These are phyloP conservation scores for Tachina grossa DNA, from an alignment of 2,888 invertebrate genomes.

Conservation along the genomic window DNA sequence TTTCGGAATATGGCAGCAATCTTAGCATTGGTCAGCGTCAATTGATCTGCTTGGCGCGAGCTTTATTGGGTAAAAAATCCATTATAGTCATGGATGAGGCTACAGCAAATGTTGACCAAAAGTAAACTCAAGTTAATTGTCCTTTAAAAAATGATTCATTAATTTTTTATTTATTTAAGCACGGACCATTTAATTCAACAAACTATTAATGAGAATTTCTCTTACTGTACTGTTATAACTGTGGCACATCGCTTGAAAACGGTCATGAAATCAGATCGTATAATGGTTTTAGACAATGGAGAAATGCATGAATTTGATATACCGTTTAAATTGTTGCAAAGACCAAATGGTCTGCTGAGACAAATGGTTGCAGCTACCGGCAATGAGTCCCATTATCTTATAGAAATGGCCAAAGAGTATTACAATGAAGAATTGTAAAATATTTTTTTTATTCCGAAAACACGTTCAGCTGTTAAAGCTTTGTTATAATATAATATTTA, in stretches of 20 bases:
- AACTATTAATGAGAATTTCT: conserved; percentile 91
- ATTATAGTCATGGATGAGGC: conserved; percentile 88
- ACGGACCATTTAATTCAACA: conserved; percentile 93
- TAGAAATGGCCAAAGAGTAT: conserved; percentile 83
- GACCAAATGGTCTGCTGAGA: conserved; percentile 85
- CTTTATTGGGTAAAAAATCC: conserved; percentile 85
- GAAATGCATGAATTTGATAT: conserved; percentile 89
- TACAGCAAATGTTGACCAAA: conserved; percentile 87
- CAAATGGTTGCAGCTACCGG: conserved; percentile 89
- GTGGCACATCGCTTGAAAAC: conserved; percentile 96
- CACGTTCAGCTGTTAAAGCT: background rate
- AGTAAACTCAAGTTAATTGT: conserved; percentile 80
- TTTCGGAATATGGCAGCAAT: conserved; percentile 85
- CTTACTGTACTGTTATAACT: conserved; percentile 92
- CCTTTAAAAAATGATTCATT: background rate
- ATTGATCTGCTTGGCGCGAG: conserved; percentile 87
- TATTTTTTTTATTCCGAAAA: background rate
- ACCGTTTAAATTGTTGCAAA: conserved; percentile 86
- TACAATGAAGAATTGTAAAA: conserved; percentile 73
- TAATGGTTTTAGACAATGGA: conserved; percentile 94
- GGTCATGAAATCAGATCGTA: conserved; percentile 95
- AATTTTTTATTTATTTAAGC: conserved; percentile 67
- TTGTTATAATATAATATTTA: background rate
- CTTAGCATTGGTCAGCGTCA: conserved; percentile 88
- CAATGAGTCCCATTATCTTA: conserved; percentile 82